A percentile compares a stretch with the other conserved stretches of the same genome.
Conservation (phyloP, 2,113 vertebrate species). For the Capricornis sumatraensis region DNA sequence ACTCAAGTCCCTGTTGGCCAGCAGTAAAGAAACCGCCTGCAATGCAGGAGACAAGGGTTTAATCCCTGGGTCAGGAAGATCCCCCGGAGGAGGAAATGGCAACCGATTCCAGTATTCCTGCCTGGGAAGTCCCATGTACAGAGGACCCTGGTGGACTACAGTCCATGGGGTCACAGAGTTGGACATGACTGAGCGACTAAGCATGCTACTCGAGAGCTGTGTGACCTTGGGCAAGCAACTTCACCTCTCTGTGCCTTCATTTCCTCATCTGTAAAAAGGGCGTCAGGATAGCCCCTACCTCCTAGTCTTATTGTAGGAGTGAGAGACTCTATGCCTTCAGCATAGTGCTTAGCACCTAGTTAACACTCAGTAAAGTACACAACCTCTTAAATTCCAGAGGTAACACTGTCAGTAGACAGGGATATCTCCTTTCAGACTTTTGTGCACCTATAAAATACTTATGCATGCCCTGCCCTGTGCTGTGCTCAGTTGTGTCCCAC, state of each 20-base stretch:
- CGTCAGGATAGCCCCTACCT: neutral
- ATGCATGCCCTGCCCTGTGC: neutral
- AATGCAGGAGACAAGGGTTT: neutral
- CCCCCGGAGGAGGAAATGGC: neutral
- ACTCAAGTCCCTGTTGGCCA: neutral
- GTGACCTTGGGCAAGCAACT: neutral
- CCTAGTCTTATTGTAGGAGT: neutral
- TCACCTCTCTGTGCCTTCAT: neutral
- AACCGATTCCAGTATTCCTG: neutral
- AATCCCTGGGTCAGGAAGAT: neutral
- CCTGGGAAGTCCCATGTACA: neutral
- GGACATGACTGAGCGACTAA: neutral
- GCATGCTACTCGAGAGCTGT: neutral
- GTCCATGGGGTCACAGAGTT: neutral
- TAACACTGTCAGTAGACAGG: neutral
- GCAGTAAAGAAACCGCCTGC: neutral
- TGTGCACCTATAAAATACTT: neutral
- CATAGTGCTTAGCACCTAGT: fast-evolving
- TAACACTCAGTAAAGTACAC: fast-evolving
- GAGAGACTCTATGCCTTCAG: neutral
- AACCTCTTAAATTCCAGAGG: neutral
- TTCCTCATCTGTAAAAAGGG: neutral
- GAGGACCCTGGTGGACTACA: neutral
- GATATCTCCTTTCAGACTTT: fast-evolving
- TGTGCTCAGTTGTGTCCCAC: neutral